Evolutionary conservation across 2,797 vertebrate species (phyloP), one percentile per base, ranked within the genome.

Genomic region (Cuniculus paca): DNA sequence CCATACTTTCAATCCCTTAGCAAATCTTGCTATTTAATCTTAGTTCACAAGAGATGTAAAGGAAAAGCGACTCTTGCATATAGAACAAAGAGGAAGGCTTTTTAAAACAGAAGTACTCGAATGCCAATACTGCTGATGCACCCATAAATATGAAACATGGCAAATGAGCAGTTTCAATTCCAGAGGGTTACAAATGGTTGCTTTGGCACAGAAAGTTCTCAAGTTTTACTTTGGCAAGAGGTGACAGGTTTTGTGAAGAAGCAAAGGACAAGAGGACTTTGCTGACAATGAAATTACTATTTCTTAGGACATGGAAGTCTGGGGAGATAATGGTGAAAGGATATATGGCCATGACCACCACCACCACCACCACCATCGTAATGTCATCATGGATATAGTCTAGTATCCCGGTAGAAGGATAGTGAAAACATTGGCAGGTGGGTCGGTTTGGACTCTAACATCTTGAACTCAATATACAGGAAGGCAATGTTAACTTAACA

Each of bases 31-130:
- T 72, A 61, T 19, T 6, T 91, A 77, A 89, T 90, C 34, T 86
- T 48, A 82, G 31, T 91, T 72, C 87, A 72, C 2, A 79, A 54
- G 48, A 94, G 79, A 75, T 31, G 11, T 22, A 61, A 85, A 94
- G n/a, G 58, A 97, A 48, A n/a, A 80, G 65, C 17, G 4, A 3
- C 54, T 91, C 91, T 88, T 91, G 65, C n/a, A 54, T 77, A 84
- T 84, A 88, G 34, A 72, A 72, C 11, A 48, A 78, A 94, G 42
- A 93, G 12, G 26, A 65, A 45, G 63, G 56, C 24, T 75, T 77
- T 92, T 88, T 24, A 91, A 94, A 90, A 82, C 52, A 87, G 77
- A 85, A 83, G 54, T 82, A 50, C 39, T 79, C 45, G 81, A 70
- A 86, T 86, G 39, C 22, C 58, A 72, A 42, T 86, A 61, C 0